A percentile compares a stretch with the other conserved stretches of the same genome.
Conservation (phyloP, 2,888 invertebrate genomes). For the Aphodius sticticus region DNA sequence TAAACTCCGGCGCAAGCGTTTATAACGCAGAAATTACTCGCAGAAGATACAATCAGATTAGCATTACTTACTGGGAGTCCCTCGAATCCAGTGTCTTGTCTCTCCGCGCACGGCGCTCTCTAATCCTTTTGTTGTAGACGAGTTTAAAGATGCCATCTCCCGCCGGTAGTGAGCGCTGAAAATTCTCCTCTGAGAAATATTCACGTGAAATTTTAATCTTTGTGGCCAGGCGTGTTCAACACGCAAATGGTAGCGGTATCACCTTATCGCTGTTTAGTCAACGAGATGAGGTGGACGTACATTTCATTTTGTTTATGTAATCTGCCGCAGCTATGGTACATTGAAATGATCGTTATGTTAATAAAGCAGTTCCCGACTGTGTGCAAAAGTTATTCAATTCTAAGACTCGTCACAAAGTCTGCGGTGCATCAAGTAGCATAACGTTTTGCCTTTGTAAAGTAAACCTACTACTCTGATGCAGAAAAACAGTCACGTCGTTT, state of each 20-base stretch:
- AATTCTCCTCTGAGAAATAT: not conserved
- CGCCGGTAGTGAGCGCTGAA: not conserved
- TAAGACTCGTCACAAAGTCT: no score
- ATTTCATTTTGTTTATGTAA: not conserved
- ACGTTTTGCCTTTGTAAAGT: no score
- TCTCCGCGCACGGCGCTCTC: not conserved
- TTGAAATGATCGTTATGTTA: not conserved
- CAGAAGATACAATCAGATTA: not conserved
- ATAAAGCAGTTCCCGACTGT: not conserved
- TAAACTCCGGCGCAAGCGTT: not conserved
- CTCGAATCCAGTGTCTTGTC: constrained; percentile 4
- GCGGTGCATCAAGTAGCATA: no score
- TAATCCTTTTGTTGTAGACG: constrained; percentile 34
- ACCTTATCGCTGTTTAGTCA: not conserved
- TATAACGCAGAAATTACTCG: not conserved
- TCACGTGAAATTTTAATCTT: constrained; percentile 4
- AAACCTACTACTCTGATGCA: no score
- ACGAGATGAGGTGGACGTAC: not conserved
- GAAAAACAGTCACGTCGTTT: no score
- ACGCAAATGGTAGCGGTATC: not conserved
- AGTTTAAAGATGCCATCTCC: constrained; percentile 34
- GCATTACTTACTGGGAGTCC: not conserved
- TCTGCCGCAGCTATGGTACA: not conserved
- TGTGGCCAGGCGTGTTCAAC: not conserved
- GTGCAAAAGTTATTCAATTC: not conserved